Evolutionary conservation across 2,797 vertebrate genomes (phyloP), one percentile per base, ranked within the genome.

Genomic region (Tapera naevia): DNA sequence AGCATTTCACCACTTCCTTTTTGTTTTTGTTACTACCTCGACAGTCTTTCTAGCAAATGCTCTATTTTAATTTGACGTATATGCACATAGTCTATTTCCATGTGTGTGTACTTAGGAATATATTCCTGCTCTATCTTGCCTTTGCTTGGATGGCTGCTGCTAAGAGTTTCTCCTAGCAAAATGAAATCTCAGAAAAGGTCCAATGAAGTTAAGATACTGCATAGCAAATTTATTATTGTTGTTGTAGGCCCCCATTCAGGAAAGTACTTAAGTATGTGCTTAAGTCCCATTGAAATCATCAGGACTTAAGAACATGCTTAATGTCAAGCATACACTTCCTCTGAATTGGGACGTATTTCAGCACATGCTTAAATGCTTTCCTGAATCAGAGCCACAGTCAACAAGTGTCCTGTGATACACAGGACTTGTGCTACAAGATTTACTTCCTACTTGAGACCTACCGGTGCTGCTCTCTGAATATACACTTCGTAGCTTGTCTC

Each of bases 361-460:
- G 91, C 89, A 95, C 88, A 72, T 93, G 86, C 91, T 94, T 95
- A 91, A 96, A 94, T 80, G 89, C 86, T 94, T 93, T 95, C 90
- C 93, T 95, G 94, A 96, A 91, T 57, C 2, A 6, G n/a, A 88
- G 89, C 93, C 94, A 96, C 57, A 22, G 41, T 94, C 80, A 97
- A 91, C 86, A 96, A 30, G 66, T 43, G 64, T 80, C 71, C 64
- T 94, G 65, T 85, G 89, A 37, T 65, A 71, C 53, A 33, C 13
- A 35, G 86, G 78, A n/a, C 64, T 86, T 87, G 19, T 39, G 64
- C 82, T 91, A 80, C 1, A 43, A 82, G 60, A 90, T 97, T 95
- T 94, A 89, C 74, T 74, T 88, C 91, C 93, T 91, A 39, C 74
- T 74, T 54, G 81, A 89, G 93, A 95, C 83, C 80, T 51, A 89